Percentiles rank a stretch among this genome's conserved stretches.
These are phyloP conservation scores for Gryllus bimaculatus DNA, from an alignment of 1,140 invertebrate genomes.

Conservation along the genomic window DNA sequence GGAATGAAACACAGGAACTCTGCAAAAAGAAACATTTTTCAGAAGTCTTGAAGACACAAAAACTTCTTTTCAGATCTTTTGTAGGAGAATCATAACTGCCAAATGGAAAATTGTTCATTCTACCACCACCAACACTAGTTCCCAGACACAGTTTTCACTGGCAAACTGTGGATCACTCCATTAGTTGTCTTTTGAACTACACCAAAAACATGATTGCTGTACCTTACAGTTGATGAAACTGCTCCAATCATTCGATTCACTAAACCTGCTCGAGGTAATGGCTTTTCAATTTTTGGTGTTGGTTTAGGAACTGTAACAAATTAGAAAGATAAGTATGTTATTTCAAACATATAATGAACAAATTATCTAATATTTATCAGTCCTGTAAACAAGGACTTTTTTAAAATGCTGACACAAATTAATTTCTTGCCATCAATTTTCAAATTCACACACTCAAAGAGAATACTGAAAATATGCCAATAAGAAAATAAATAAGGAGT, in stretches of 20 bases:
- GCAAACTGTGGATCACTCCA: constrained; percentile 28
- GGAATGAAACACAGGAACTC: neutral
- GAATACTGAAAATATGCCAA: too few species aligned
- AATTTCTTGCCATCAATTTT: too few species aligned
- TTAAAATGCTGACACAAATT: too few species aligned
- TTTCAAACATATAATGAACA: neutral
- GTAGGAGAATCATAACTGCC: neutral
- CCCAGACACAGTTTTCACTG: constrained; percentile 11
- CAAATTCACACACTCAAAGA: too few species aligned
- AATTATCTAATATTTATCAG: too few species aligned
- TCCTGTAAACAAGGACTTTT: too few species aligned
- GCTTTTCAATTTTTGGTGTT: neutral
- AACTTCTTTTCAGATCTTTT: neutral
- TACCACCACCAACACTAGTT: neutral
- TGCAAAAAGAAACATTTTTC: neutral
- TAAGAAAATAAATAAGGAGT: too few species aligned
- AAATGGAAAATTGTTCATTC: neutral
- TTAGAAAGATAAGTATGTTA: neutral
- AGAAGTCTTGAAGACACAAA: too few species aligned
- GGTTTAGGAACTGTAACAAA: constrained; percentile 8
- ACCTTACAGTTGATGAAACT: constrained; percentile 46
- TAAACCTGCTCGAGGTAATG: constrained; percentile 34
- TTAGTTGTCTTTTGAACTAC: constrained; percentile 45
- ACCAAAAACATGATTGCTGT: constrained; percentile 48
- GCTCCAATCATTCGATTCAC: constrained; percentile 47